Base-by-base conservation (phyloP, 2,113 vertebrate genomes). In the Campylorhamphus procurvoides region DNA sequence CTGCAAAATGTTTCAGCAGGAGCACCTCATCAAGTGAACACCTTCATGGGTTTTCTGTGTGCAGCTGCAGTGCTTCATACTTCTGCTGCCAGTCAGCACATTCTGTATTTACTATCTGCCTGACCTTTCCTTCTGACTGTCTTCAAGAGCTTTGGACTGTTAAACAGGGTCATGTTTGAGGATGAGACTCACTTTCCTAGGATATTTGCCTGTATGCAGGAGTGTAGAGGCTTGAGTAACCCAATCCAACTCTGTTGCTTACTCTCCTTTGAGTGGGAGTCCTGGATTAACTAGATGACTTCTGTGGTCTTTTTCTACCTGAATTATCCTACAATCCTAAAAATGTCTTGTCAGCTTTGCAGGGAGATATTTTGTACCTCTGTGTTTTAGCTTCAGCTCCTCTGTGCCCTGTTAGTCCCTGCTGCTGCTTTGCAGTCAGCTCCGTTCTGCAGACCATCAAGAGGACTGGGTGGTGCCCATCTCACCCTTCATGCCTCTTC, bases 381-480 rank as follows among this genome's bases (percentile, higher is more conserved):
- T 5, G 1, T 62, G 17, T 50, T 50, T 74, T 82, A 35, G 20
- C 17, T 64, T 78, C 17, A 28, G 6, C 23, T 77, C 23, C 40
- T 35, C 33, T 0, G 1, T 78, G 18, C 78, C 12, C 33, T 24
- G 6, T 12, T 66, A 8, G 42, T 46, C 33, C 39, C 42, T 52
- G 35, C 49, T 68, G 55, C 52, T 68, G 52, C 47, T 82, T 59
- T 89, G 55, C 20, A 10, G 53, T 12, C 71, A 49, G n/a, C 49
- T 73, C 40, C 64, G 11, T 39, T 42, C 62, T 1, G 3, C 55
- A 80, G 82, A 25, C 39, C 7, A 3, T 14, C 3, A 5, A 60
- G 27, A 50, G 13, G 12, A 29, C 80, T 46, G n/a, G 4, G 29
- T 44, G 0, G 0, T 40, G 39, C 44, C 44, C 15, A 7, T 44